A percentile compares a stretch with the other conserved stretches of the same genome.
These are phyloP conservation scores for Branchinecta lindahli DNA, from an alignment of 1,140 invertebrate genomes.

Conservation along the genomic window DNA sequence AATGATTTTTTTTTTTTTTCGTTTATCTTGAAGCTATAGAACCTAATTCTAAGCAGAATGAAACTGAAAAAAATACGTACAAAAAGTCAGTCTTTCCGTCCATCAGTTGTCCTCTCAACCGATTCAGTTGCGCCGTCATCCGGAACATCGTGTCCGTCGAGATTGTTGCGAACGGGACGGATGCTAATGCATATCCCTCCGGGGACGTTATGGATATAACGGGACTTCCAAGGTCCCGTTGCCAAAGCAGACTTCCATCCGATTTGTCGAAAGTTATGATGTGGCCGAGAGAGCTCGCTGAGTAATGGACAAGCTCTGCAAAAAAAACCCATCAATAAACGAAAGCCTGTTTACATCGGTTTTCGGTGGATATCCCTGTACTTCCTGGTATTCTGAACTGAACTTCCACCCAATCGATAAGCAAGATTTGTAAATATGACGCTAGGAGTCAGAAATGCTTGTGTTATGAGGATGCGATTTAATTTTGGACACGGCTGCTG, in stretches of 20 bases:
- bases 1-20: too few species aligned
- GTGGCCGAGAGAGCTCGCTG: conserved; percentile 70
- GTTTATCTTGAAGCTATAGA: too few species aligned
- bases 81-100: conserved; percentile 54
- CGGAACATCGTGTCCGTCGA: conserved; percentile 65
- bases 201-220: conserved; percentile 53
- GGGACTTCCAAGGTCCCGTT: conserved; percentile 67
- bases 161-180: conserved; percentile 76
- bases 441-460: too few species aligned
- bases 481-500: too few species aligned
- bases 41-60: too few species aligned
- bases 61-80: conserved; percentile 38
- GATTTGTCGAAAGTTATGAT: conserved; percentile 59
- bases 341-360: too few species aligned
- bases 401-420: too few species aligned
- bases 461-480: too few species aligned
- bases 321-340: conserved; percentile 16
- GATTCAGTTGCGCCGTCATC: conserved; percentile 43
- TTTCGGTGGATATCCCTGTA: too few species aligned
- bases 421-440: too few species aligned
- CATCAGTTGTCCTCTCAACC: conserved; percentile 33
- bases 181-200: conserved; percentile 48
- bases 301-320: conserved; percentile 68
- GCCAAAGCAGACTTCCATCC: conserved; percentile 64
- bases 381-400: too few species aligned